phyloP scores from a whole-genome alignment of 1,140 invertebrate genomes.

The Drosophila sturtevanti region DNA sequence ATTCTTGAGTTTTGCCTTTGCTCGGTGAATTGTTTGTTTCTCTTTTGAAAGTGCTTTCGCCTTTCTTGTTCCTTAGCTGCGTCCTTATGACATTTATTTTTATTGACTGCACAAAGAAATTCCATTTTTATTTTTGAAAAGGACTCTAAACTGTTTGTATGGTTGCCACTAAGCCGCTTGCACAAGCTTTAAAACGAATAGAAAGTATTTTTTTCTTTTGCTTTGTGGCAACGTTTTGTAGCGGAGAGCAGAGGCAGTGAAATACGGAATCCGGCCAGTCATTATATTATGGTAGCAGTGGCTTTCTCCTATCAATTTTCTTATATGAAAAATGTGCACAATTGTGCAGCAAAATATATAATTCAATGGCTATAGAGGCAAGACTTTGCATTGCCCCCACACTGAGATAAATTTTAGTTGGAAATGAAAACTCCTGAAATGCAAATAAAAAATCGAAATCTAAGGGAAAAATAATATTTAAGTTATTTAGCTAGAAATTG shows the following conservation, averaged over 20 bases:
- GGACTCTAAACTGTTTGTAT: slow-evolving; percentile 48
- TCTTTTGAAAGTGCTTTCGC: slow-evolving; percentile 51
- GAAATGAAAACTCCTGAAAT: not conserved
- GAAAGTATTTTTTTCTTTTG: slow-evolving; percentile 1
- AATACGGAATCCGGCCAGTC: not conserved
- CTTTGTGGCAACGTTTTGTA: not conserved
- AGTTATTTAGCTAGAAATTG: too few species aligned
- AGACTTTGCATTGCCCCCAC: slow-evolving; percentile 22
- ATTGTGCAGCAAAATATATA: slow-evolving; percentile 63
- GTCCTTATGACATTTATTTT: slow-evolving; percentile 79
- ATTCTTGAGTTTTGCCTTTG: slow-evolving; percentile 5
- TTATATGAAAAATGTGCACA: slow-evolving; percentile 49
- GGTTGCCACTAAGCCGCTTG: slow-evolving; percentile 57
- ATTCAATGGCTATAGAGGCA: slow-evolving; percentile 47
- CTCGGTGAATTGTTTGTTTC: slow-evolving; percentile 41
- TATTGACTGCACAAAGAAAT: slow-evolving; percentile 62
- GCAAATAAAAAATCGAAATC: too few species aligned
- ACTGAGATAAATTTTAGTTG: not conserved
- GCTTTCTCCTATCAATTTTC: slow-evolving; percentile 24
- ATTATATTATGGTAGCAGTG: slow-evolving; percentile 33
- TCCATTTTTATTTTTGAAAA: slow-evolving; percentile 17
- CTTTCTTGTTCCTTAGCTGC: slow-evolving; percentile 67
- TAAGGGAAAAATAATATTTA: too few species aligned
- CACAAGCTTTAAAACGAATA: slow-evolving; percentile 51
- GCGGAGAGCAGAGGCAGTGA: not conserved